Evolutionary conservation across 2,113 vertebrate genomes (phyloP).

Genomic region (Salvelinus namaycush): DNA sequence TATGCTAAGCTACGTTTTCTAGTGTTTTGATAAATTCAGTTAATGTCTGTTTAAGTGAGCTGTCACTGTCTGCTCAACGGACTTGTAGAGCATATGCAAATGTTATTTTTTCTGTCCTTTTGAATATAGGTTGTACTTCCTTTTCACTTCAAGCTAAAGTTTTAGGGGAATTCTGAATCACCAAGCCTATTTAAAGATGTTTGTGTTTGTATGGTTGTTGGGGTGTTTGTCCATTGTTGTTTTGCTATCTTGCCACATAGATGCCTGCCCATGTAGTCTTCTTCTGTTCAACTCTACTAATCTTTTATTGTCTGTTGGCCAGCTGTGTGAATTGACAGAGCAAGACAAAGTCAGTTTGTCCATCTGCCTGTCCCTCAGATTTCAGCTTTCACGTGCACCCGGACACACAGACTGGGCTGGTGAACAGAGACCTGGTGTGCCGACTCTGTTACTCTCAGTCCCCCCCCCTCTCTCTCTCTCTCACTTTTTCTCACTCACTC

Average conservation of each 20-base stretch:
- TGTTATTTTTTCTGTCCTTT: slow-evolving; percentile 40
- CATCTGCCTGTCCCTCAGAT: slow-evolving; percentile 27
- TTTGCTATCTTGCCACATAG: slow-evolving; percentile 22
- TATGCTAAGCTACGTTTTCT: slow-evolving; percentile 31
- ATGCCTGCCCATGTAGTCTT: slow-evolving; percentile 49
- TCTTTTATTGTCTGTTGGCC: slow-evolving; percentile 45
- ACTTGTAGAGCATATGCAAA: slow-evolving; percentile 54
- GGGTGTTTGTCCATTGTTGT: slow-evolving; percentile 60
- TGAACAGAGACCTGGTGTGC: slow-evolving; percentile 12
- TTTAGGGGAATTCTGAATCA: slow-evolving; percentile 68
- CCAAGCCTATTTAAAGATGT: slow-evolving; percentile 63
- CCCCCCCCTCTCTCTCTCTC: no score
- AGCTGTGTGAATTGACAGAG: slow-evolving; percentile 46
- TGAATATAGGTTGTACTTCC: slow-evolving; percentile 54
- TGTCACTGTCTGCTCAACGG: slow-evolving; percentile 7
- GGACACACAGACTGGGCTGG: neutral
- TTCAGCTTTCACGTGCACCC: slow-evolving; percentile 8
- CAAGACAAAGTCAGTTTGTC: slow-evolving; percentile 24
- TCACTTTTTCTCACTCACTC: no score
- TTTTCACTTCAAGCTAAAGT: slow-evolving; percentile 50
- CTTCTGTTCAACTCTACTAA: slow-evolving; percentile 52
- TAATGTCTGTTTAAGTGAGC: neutral
- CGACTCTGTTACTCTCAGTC: neutral
- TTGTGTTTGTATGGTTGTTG: slow-evolving; percentile 49
- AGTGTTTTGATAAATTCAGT: neutral